Percentiles rank a stretch among this genome's conserved stretches.
These are phyloP conservation scores for Pseudochirops cupreus DNA, from an alignment of 2,797 vertebrate genomes.

Conservation along the genomic window DNA sequence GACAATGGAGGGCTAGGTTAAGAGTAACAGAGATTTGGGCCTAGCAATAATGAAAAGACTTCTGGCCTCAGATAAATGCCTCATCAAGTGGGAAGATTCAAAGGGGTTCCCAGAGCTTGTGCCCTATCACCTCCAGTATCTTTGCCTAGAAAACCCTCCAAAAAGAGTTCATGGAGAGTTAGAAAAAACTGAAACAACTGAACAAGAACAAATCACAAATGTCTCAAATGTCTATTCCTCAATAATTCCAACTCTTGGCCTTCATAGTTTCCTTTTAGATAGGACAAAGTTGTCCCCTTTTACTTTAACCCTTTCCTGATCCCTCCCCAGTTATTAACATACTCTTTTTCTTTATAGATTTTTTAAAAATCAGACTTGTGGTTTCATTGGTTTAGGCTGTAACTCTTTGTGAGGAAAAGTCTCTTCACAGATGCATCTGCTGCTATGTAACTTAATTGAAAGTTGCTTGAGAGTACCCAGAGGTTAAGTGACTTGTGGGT, in stretches of 20 bases:
- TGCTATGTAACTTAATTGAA: not conserved
- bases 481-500: not conserved
- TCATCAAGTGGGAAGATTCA: no score
- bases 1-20: no score
- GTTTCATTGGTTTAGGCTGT: not conserved
- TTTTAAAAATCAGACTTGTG: not conserved
- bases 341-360: not conserved
- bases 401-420: not conserved
- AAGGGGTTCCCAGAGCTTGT: no score
- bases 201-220: not conserved
- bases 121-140: not conserved
- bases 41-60: no score
- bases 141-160: not conserved
- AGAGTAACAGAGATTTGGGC: no score
- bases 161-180: not conserved
- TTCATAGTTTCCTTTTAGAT: not conserved
- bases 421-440: not conserved
- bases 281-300: not conserved
- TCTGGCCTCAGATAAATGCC: no score
- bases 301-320: not conserved
- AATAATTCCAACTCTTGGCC: not conserved
- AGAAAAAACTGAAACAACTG: not conserved
- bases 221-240: not conserved
- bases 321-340: not conserved
- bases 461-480: not conserved